Percentiles rank a stretch among this genome's conserved stretches.
Evolutionary conservation across 2,113 vertebrate genomes (phyloP).

Genomic region (Heteronetta atricapilla): DNA sequence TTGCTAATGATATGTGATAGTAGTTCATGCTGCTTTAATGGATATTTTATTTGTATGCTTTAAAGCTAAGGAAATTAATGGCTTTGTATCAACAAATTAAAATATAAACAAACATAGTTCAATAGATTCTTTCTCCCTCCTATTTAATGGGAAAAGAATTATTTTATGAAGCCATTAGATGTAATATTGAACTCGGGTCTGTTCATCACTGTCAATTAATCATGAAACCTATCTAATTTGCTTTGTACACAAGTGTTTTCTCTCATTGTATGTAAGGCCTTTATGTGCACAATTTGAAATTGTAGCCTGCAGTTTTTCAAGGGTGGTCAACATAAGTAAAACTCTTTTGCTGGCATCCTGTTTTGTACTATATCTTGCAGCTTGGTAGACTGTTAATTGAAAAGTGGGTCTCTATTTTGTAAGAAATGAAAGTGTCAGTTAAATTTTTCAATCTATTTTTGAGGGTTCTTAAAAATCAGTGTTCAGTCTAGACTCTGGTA

Average conservation of each 20-base stretch:
- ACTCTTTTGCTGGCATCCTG: background rate
- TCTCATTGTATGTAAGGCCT: background rate
- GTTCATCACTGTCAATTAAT: background rate
- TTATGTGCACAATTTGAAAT: background rate
- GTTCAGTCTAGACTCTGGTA: background rate
- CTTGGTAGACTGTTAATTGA: background rate
- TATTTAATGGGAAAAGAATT: background rate
- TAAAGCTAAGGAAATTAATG: background rate
- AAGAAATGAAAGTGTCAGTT: background rate
- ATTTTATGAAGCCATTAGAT: background rate
- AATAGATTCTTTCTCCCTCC: background rate
- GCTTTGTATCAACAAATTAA: background rate
- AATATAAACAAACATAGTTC: background rate
- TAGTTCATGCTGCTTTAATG: background rate
- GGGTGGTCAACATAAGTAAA: background rate
- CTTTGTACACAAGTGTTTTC: background rate
- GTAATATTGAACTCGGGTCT: background rate
- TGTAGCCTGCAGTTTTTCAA: background rate
- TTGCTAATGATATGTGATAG: background rate
- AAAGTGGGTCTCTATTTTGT: background rate
- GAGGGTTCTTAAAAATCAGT: background rate
- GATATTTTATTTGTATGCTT: background rate
- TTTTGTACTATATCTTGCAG: background rate
- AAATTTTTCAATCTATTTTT: background rate
- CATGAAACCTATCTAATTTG: background rate